Evolutionary conservation across 2,797 vertebrate species (phyloP).

Genomic region (Enteromius afrohamiltoni): DNA sequence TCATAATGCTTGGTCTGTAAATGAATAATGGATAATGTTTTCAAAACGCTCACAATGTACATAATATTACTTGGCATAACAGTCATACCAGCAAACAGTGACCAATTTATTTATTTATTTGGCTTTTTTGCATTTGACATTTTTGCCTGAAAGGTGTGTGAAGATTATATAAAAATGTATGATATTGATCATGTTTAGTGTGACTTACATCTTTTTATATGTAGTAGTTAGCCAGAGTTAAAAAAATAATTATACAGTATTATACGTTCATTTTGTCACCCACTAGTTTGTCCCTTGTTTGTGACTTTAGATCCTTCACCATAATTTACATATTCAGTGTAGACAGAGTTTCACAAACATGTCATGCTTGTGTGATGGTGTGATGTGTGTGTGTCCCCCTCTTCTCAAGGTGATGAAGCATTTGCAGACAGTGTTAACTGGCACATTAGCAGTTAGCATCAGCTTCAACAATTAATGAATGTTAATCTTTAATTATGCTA

Average conservation of each 20-base stretch:
- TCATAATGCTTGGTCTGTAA: background rate
- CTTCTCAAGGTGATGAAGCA: constrained; percentile 91
- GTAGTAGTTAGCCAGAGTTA: background rate
- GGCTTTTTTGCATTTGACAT: background rate
- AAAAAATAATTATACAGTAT: background rate
- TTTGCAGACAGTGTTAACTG: constrained; percentile 90
- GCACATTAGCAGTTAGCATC: constrained; percentile 97
- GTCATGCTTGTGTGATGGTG: constrained; percentile 20
- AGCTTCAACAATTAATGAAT: constrained; percentile 96
- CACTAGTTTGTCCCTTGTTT: background rate
- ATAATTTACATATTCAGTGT: constrained; percentile 3
- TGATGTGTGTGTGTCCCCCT: constrained; percentile 51
- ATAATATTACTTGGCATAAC: background rate
- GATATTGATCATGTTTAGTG: background rate
- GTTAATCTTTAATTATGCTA: constrained; percentile 99
- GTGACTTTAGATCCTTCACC: background rate
- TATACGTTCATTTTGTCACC: background rate
- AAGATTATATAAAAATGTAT: background rate
- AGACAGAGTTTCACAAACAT: constrained; percentile 13
- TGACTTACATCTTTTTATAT: background rate
- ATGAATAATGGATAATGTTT: background rate
- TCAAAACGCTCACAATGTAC: background rate
- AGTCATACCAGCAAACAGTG: background rate
- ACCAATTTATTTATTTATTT: background rate
- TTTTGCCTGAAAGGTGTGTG: background rate